Base-by-base conservation (phyloP, 2,113 vertebrate species). In the Tapirus terrestris region DNA sequence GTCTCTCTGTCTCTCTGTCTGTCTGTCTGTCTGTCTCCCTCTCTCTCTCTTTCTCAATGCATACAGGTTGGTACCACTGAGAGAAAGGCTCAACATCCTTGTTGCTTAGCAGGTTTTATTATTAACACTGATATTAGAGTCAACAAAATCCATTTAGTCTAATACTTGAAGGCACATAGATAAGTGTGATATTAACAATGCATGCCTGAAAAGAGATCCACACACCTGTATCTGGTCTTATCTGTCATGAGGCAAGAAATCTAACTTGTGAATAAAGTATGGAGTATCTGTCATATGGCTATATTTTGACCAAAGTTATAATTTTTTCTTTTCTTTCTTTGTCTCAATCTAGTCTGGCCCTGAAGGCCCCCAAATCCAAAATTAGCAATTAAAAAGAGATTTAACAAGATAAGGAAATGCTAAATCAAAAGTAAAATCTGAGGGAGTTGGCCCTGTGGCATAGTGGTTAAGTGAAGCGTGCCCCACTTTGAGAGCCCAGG, bases 321-420 rank as follows among this genome's bases (percentile, higher is more conserved):
- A n/a, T 51, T 85, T 80, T 73, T 53, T 20, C 21, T 51, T 70
- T 76, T 77, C 45, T 29, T 39, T 56, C 48, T 82, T 90, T 95
- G 29, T 81, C 75, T 90, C 48, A 80, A 81, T 93, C 27, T 81
- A 36, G 36, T 81, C 86, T 53, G n/a, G 33, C 11, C 25, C n/a
- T 23, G 36, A 91, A 67, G 27, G 10, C 25, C 29, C 36, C 51
- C 56, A 80, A 73, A 95, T 51, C 48, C 39, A 60, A 86, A 93
- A 90, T 90, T 36, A 90, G 58, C 85, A 75, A 75, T n/a, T 80
- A 90, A 92, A 36, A 84, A 95, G n/a, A 79, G 73, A 70, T 73
- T 96, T 65, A 90, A 36, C 1, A 90, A 79, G 43, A 90, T 25
- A 63, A 77, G 23, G 16, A 77, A 77, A 89, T 70, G 29, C 11